phyloP scores from a whole-genome alignment of 2,888 invertebrate species.

The Melanargia galathea region DNA sequence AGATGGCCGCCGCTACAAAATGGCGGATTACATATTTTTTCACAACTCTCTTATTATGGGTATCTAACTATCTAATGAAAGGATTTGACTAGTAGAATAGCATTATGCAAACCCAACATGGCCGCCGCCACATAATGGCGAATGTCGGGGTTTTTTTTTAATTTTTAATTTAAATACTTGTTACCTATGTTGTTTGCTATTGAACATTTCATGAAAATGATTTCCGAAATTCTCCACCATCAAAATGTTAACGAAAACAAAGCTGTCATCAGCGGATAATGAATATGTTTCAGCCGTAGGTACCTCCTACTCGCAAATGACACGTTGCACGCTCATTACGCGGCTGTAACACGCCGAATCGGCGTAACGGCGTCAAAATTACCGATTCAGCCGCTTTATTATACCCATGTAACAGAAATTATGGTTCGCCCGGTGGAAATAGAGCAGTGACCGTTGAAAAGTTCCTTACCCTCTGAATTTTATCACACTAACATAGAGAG shows the following conservation, averaged over 20 bases:
- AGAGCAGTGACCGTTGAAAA: conserved; percentile 3
- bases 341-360: conserved; percentile 2
- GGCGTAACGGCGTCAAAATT: conserved; percentile 32
- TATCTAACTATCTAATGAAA: no score
- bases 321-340: conserved; percentile 3
- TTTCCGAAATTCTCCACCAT: background rate
- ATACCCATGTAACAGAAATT: conserved; percentile 15
- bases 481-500: no score
- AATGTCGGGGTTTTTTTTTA: no score
- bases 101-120: no score
- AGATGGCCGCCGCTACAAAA: no score
- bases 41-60: no score
- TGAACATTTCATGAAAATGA: conserved; percentile 6
- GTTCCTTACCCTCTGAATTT: no score
- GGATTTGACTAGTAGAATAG: no score
- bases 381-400: conserved; percentile 21
- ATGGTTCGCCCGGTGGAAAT: conserved; percentile 6
- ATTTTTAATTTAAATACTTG: no score
- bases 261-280: conserved; percentile 19
- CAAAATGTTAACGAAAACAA: conserved; percentile 10
- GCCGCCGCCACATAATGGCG: no score
- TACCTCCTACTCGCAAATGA: no score
- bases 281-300: conserved; percentile 25
- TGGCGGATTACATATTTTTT: no score
- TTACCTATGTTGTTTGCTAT: background rate